These are phyloP conservation scores for Homarus gammarus DNA, from an alignment of 2,888 invertebrate genomes.

Conservation along the genomic window DNA sequence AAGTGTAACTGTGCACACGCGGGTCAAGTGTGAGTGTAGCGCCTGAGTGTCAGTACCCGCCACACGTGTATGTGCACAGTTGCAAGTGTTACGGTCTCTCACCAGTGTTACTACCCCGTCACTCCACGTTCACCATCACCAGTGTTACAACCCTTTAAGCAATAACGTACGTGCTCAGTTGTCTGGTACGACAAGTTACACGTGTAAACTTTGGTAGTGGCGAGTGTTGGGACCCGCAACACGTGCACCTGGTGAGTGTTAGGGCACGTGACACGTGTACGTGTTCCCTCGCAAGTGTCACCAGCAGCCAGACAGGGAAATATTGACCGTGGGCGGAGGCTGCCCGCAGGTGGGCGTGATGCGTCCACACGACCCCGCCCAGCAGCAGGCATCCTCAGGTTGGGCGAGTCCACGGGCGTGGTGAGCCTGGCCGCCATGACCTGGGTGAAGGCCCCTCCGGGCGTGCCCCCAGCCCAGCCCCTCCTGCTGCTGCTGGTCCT, in stretches of 20 bases:
- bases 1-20: slow-evolving; percentile 6
- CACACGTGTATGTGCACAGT: too few species aligned
- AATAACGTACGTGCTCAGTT: neutral
- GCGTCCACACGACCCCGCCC: slow-evolving; percentile 52
- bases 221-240: too few species aligned
- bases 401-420: slow-evolving; percentile 53
- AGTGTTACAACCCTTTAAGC: neutral
- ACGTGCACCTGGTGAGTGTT: too few species aligned
- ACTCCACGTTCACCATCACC: neutral
- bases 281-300: neutral
- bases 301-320: slow-evolving; percentile 17
- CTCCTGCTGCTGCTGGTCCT: slow-evolving; percentile 46
- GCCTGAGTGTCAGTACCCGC: neutral
- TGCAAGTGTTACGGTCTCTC: too few species aligned
- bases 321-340: slow-evolving; percentile 49
- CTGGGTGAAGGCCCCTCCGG: slow-evolving; percentile 51
- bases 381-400: slow-evolving; percentile 39
- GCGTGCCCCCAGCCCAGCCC: slow-evolving; percentile 36
- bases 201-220: too few species aligned
- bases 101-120: too few species aligned
- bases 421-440: slow-evolving; percentile 56
- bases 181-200: neutral
- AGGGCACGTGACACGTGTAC: slow-evolving; percentile 18
- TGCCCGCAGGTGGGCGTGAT: slow-evolving; percentile 56
- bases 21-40: slow-evolving; percentile 23